phyloP scores from a whole-genome alignment of 2,888 invertebrate genomes.

The Therioaphis trifolii region DNA sequence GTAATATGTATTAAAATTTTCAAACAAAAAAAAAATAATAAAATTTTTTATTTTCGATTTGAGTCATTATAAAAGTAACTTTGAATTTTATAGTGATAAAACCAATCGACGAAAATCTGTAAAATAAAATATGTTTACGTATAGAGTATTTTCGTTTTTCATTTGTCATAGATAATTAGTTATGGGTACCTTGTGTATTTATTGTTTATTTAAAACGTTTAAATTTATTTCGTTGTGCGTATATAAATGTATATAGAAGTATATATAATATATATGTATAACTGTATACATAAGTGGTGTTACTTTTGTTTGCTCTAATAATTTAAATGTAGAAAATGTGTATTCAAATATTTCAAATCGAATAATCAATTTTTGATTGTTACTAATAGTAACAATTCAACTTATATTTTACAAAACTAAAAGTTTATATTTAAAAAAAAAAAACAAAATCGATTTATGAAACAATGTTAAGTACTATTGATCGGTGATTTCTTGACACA shows the following conservation, averaged over 20 bases:
- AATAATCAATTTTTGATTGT: not conserved
- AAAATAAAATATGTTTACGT: not conserved
- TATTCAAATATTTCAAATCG: not conserved
- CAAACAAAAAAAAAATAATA: not conserved
- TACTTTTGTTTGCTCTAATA: not conserved
- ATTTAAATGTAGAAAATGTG: not conserved
- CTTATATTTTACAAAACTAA: too few species aligned
- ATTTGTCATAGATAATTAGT: conserved; percentile 45
- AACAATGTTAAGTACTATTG: too few species aligned
- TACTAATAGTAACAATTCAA: too few species aligned
- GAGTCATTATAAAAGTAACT: too few species aligned
- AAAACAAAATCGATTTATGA: too few species aligned
- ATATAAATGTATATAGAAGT: not conserved
- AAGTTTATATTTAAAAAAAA: too few species aligned
- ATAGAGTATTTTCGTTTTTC: conserved; percentile 29
- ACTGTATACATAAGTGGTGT: conserved; percentile 4
- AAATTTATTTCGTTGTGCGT: too few species aligned
- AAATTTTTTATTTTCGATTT: not conserved
- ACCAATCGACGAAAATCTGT: too few species aligned
- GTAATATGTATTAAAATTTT: not conserved
- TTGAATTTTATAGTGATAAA: too few species aligned
- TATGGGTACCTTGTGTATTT: not conserved
- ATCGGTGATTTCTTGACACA: too few species aligned
- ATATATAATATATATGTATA: not conserved
- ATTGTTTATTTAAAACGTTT: not conserved